Conservation (phyloP, 2,113 vertebrate species). For the Nicator chloris region DNA sequence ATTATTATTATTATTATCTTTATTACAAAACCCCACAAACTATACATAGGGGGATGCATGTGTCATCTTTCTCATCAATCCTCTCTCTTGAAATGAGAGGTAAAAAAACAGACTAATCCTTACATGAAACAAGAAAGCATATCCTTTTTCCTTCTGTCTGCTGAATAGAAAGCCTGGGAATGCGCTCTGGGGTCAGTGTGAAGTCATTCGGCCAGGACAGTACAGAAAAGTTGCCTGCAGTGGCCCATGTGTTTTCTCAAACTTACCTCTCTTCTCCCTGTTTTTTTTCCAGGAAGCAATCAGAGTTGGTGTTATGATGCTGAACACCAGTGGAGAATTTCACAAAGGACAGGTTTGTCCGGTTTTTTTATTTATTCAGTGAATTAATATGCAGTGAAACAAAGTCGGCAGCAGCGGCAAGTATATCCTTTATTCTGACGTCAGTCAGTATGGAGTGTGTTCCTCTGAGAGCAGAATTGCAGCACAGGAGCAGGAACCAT, state of each 20-base stretch:
- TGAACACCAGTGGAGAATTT: slow-evolving; percentile 69
- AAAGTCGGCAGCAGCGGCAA: neutral
- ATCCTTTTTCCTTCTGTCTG: neutral
- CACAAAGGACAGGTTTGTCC: slow-evolving; percentile 82
- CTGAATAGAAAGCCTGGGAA: neutral
- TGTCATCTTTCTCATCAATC: neutral
- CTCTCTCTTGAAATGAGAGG: neutral
- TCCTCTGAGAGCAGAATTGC: neutral
- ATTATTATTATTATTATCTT: neutral
- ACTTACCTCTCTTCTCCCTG: neutral
- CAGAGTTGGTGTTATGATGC: slow-evolving; percentile 79
- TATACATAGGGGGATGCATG: neutral
- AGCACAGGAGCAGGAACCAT: neutral
- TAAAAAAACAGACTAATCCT: neutral
- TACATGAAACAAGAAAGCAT: neutral
- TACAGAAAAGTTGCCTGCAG: neutral
- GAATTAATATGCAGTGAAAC: neutral
- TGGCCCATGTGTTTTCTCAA: neutral
- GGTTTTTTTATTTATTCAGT: neutral
- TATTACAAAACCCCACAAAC: neutral
- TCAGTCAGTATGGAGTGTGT: neutral
- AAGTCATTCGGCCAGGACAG: neutral
- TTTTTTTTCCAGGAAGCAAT: slow-evolving; percentile 77
- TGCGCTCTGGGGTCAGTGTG: fast-evolving
- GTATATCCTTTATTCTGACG: neutral